Evolutionary conservation across 1,140 invertebrate genomes (phyloP).

Genomic region (Sesamia nonagrioides): DNA sequence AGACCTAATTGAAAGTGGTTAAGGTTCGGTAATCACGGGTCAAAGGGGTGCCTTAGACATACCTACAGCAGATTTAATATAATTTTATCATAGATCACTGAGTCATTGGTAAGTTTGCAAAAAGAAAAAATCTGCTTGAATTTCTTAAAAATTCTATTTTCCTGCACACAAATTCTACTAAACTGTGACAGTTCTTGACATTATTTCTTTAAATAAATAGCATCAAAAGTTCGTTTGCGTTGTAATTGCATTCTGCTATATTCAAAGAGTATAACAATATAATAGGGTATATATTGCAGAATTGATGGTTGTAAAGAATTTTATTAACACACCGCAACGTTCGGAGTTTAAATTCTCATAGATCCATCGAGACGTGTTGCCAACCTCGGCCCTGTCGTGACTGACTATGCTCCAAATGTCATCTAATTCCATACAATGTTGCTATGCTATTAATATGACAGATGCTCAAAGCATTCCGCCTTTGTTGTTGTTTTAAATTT

Average conservation of each 20-base stretch:
- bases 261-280: too few species aligned
- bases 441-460: constrained; percentile 51
- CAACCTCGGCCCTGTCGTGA: constrained; percentile 32
- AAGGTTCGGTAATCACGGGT: constrained; percentile 64
- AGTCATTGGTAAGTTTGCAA: not conserved
- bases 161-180: not conserved
- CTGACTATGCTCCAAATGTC: constrained; percentile 45
- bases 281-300: constrained; percentile 22
- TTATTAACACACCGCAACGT: constrained; percentile 10
- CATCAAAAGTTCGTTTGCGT: not conserved
- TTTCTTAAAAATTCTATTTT: constrained; percentile 6
- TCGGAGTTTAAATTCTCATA: constrained; percentile 21
- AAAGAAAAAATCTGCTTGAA: not conserved
- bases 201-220: constrained; percentile 12
- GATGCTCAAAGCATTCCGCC: constrained; percentile 34
- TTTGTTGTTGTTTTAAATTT: constrained; percentile 45
- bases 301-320: constrained; percentile 37
- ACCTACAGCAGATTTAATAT: not conserved
- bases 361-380: constrained; percentile 29
- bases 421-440: constrained; percentile 54
- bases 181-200: not conserved
- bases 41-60: not conserved
- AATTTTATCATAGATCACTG: not conserved
- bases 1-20: constrained; percentile 79
- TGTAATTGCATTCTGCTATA: not conserved